Conservation (phyloP, 2,888 invertebrate species). For the Melieria omissa region DNA sequence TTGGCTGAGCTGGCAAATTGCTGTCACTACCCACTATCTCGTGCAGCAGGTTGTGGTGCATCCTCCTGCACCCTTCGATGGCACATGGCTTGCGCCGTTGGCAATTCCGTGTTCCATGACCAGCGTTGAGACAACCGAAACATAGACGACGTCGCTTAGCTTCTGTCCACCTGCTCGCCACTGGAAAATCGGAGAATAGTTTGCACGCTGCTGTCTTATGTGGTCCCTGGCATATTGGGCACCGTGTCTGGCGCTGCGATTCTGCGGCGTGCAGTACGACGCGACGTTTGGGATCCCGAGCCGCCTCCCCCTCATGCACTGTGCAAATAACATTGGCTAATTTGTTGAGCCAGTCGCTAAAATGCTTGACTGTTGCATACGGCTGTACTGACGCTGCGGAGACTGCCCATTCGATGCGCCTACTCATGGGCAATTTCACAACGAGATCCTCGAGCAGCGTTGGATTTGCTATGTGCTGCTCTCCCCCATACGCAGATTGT, state of each 20-base stretch:
- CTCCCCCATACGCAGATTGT: slow-evolving; percentile 2
- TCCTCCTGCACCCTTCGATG: neutral
- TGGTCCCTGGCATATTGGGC: slow-evolving; percentile 12
- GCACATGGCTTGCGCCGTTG: neutral
- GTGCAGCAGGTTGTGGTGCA: neutral
- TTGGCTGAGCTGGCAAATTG: too few relatives aligned
- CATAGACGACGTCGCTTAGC: neutral
- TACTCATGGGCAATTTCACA: slow-evolving; percentile 4
- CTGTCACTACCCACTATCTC: neutral
- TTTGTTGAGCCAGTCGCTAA: slow-evolving; percentile 2
- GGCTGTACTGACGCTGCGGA: neutral
- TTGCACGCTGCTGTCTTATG: neutral
- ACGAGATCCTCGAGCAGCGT: neutral
- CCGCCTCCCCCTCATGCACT: neutral
- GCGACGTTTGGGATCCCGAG: neutral
- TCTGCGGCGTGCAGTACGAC: slow-evolving; percentile 23
- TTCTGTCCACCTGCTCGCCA: neutral
- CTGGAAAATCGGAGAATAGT: neutral
- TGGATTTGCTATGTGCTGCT: slow-evolving; percentile 6
- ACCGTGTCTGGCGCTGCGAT: neutral
- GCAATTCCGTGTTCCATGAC: too few relatives aligned
- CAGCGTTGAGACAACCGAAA: too few relatives aligned
- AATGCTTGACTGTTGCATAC: slow-evolving; percentile 5
- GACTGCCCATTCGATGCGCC: slow-evolving; percentile 4
- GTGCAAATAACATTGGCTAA: slow-evolving; percentile 27